A percentile compares a stretch with the other conserved stretches of the same genome.
These are phyloP conservation scores for Bombus confusus DNA, from an alignment of 1,140 invertebrate genomes.

Conservation along the genomic window DNA sequence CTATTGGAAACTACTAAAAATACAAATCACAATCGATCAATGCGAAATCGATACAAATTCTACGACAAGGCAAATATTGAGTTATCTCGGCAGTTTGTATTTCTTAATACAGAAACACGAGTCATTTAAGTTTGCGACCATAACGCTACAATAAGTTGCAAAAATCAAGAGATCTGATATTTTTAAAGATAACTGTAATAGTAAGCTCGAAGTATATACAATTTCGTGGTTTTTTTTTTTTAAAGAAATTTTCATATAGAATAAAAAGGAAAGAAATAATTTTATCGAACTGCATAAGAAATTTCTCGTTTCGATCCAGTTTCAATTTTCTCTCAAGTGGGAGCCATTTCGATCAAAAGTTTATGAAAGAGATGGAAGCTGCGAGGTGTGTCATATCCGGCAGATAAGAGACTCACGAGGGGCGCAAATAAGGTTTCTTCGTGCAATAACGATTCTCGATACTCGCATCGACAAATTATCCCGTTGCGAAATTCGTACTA, in stretches of 20 bases:
- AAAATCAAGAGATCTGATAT: not conserved
- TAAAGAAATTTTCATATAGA: not conserved
- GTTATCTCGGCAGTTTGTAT: not conserved
- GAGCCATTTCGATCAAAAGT: not conserved
- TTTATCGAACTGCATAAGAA: not conserved
- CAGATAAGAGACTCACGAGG: not conserved
- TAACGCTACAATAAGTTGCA: not conserved
- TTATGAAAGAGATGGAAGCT: not conserved
- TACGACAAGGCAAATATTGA: not conserved
- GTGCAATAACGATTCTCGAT: constrained; percentile 16
- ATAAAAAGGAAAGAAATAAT: not conserved
- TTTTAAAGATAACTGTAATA: not conserved
- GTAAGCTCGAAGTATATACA: not conserved
- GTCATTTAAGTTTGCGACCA: not conserved
- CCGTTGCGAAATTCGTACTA: not conserved
- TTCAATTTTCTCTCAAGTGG: not conserved
- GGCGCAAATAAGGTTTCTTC: not conserved
- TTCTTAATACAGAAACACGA: not conserved
- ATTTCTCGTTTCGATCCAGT: not conserved
- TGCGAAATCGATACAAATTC: constrained; percentile 15
- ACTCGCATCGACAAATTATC: not conserved
- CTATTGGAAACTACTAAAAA: constrained; percentile 39
- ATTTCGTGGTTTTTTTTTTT: not conserved
- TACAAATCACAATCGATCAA: constrained; percentile 37
- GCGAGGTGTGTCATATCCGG: constrained; percentile 17